A percentile compares a stretch with the other conserved stretches of the same genome.
Conservation (phyloP, 2,797 vertebrate species). For the Tangara arthus region DNA sequence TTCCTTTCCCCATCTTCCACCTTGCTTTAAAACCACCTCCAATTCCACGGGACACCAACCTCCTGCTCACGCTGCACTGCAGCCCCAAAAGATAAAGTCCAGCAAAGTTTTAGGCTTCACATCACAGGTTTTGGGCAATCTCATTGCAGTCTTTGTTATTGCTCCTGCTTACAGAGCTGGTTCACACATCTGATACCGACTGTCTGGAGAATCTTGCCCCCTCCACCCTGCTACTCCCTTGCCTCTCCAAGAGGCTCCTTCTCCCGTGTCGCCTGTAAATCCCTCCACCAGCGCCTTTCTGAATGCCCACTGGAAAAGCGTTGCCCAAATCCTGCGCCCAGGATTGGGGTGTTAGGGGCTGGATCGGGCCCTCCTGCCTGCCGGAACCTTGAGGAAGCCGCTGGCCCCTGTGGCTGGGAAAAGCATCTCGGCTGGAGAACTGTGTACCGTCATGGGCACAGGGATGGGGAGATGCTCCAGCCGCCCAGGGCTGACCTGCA, state of each 20-base stretch:
- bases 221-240: not conserved
- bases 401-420: not conserved
- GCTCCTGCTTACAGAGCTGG: not conserved
- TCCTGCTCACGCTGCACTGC: not conserved
- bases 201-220: not conserved
- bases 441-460: fast-evolving
- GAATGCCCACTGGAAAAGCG: not conserved
- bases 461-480: not conserved
- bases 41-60: not conserved
- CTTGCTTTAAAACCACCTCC: not conserved
- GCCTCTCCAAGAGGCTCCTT: not conserved
- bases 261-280: fast-evolving
- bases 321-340: not conserved
- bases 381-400: not conserved
- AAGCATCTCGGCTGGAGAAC: not conserved
- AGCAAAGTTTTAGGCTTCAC: constrained; percentile 34
- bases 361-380: not conserved
- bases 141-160: not conserved
- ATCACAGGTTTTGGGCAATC: not conserved
- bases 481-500: not conserved
- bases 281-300: fast-evolving
- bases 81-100: not conserved
- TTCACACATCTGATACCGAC: not conserved
- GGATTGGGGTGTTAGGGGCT: fast-evolving
- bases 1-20: not conserved